Percentiles rank a stretch among this genome's conserved stretches.
Conservation (phyloP, 2,888 invertebrate species). For the Agonopterix alstromeriana region DNA sequence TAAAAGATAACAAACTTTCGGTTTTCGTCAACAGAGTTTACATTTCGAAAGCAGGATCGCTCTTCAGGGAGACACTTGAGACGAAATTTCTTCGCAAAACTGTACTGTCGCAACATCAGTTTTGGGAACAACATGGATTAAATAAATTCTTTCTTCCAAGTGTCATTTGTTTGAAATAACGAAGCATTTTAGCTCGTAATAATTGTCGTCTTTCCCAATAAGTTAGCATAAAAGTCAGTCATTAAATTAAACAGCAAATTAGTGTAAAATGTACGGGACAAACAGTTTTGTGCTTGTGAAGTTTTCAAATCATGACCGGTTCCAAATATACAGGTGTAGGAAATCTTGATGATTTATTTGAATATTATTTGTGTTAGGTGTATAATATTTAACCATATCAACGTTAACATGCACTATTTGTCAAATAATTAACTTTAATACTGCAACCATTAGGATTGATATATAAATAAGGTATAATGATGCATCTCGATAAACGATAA, state of each 20-base stretch:
- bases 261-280: constrained; percentile 9
- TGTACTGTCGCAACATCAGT: constrained; percentile 53
- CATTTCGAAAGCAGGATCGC: constrained; percentile 35
- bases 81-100: constrained; percentile 58
- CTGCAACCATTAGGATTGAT: no score
- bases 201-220: constrained; percentile 35
- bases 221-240: constrained; percentile 22
- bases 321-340: no score
- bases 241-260: constrained; percentile 7
- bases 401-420: no score
- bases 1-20: constrained; percentile 47
- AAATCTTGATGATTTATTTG: no score
- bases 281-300: not conserved
- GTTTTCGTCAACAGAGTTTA: constrained; percentile 28
- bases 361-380: no score
- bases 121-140: constrained; percentile 61
- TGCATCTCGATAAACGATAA: no score
- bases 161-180: constrained; percentile 46
- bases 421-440: no score
- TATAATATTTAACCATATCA: no score
- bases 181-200: constrained; percentile 34
- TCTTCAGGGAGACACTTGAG: constrained; percentile 33
- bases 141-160: constrained; percentile 47
- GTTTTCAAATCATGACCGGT: no score
- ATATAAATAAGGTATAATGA: no score